Evolutionary conservation across 2,888 invertebrate species (phyloP), one percentile per base, ranked within the genome.

Genomic region (Aelia acuminata): DNA sequence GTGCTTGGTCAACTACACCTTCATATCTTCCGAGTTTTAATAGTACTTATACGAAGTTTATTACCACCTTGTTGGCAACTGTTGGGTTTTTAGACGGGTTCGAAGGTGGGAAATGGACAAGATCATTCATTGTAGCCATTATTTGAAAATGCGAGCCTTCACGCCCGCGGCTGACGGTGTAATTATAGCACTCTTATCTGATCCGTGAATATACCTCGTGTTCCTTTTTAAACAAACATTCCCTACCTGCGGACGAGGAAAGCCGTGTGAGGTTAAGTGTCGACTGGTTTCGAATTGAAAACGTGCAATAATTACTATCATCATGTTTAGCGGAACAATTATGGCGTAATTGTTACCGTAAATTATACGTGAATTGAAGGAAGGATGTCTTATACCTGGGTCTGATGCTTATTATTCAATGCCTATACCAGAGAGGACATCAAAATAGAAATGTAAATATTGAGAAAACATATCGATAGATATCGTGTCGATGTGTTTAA

Each of bases 51-150:
- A 57, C 57, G 0, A 31, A 13, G 31, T 15, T 57, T 57, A 57
- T 57, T 57, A 57, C 57, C 13, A 3, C n/a, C n/a, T n/a, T 57
- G 57, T 13, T 57, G 26, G 63, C 63, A 63, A 31, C 15, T 63
- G 31, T 63, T 63, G 4, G 63, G 31, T 31, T 31, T 57, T 53
- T 53, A 53, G 53, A n/a, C 53, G n/a, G 53, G 53, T 53, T 53
- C 11, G 57, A 31, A 63, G 63, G 63, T 63, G 63, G 63, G 31
- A 63, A 63, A 63, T 35, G 31, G 31, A 63, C 63, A 63, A 63
- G 63, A 63, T 63, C 63, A 63, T 63, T 63, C 63, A 63, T 63
- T 63, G 63, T 63, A 63, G 63, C 63, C 63, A 63, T 63, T 63
- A 63, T 63, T 63, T 31, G 63, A 63, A 31, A 31, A 63, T 63